Base-by-base conservation (phyloP, 2,797 vertebrate species). In the Mus minutoides region DNA sequence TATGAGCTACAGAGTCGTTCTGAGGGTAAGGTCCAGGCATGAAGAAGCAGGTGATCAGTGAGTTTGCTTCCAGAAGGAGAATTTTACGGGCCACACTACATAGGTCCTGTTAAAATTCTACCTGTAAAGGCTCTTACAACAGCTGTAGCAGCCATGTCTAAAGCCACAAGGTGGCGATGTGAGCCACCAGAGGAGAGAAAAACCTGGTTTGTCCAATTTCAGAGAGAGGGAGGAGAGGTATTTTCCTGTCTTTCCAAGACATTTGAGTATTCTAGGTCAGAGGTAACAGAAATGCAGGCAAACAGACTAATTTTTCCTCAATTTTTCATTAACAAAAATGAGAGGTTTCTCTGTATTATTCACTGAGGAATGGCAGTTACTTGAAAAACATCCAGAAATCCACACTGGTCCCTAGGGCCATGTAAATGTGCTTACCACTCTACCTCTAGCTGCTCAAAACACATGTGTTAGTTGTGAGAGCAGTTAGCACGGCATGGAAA, bases 81-180 rank as follows among this genome's bases (percentile, higher is more conserved):
- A 52, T 37, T 79, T 93, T 58, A 73, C 58, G 62, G 4, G 82
- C 60, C 67, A 58, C 62, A 71, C 46, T 69, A 21, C 49, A n/a
- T 19, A 83, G 43, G 16, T 43, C 73, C 11, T 60, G 71, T 69
- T 76, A 78, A 94, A 91, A 56, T 80, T 64, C 31, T 86, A 52
- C 49, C 34, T 29, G 76, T 9, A 34, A 93, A 90, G 43, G 17
- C 37, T 52, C 37, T 73, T 77, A 75, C 84, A 85, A 82, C 6
- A 60, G 40, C 49, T 67, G 64, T 24, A 80, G 87, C 79, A 79
- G 75, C 10, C 49, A 90, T 77, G 69, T 37, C 29, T 52, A 17
- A 21, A 88, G 71, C 91, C 96, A 97, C 96, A 85, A 97, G 97
- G 90, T 80, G 96, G 96, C 1, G 79, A 14, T 69, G 76, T 43